Conservation (phyloP, 2,113 vertebrate genomes). For the Delphinus delphis region DNA sequence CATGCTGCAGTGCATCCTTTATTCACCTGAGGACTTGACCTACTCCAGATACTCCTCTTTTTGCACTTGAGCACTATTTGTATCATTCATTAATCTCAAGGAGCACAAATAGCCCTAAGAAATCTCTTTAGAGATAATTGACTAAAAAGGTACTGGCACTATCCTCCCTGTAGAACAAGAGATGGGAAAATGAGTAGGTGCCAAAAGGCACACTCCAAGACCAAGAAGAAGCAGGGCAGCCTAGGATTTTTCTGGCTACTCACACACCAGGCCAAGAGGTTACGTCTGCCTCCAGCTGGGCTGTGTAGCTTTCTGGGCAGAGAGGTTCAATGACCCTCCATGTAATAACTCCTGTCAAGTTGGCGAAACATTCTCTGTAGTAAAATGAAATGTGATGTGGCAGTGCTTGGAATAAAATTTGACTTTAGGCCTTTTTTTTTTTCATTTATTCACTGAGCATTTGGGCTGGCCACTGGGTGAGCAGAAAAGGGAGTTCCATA, state of each 20-base stretch:
- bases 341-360: neutral
- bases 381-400: neutral
- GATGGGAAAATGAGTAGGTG: neutral
- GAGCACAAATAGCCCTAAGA: neutral
- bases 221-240: neutral
- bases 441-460: neutral
- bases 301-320: neutral
- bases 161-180: neutral
- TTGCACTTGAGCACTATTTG: constrained; percentile 41
- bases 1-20: neutral
- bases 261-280: neutral
- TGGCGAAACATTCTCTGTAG: neutral
- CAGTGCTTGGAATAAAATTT: neutral
- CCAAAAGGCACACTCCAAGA: neutral
- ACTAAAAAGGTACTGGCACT: neutral
- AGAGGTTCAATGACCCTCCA: neutral
- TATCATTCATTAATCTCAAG: neutral
- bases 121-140: neutral
- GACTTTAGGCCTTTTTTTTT: neutral
- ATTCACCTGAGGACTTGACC: constrained; percentile 40
- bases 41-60: constrained; percentile 24
- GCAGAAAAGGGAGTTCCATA: neutral
- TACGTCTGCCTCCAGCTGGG: neutral
- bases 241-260: neutral
- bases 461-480: neutral